These are phyloP conservation scores for Antheraea assamensis DNA, from an alignment of 2,888 invertebrate genomes.

Conservation along the genomic window DNA sequence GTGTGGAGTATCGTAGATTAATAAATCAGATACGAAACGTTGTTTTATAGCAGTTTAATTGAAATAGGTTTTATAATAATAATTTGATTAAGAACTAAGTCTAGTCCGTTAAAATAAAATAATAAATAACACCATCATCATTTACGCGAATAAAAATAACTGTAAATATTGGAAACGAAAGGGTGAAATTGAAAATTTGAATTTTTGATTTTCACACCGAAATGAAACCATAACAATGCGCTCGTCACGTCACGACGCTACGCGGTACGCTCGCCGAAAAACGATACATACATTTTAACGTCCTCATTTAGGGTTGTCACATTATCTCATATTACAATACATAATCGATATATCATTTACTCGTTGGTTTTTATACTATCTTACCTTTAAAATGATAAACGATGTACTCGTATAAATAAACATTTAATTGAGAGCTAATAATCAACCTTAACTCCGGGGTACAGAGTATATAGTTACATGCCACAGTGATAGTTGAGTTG, in stretches of 20 bases:
- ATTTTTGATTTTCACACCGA: background rate
- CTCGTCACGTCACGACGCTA: background rate
- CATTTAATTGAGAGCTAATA: too few relatives aligned
- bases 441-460: too few relatives aligned
- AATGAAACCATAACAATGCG: background rate
- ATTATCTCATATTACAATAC: background rate
- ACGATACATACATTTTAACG: background rate
- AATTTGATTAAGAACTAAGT: too few relatives aligned
- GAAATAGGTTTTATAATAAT: too few relatives aligned
- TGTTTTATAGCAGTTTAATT: too few relatives aligned
- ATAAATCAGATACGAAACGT: too few relatives aligned
- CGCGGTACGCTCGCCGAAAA: background rate
- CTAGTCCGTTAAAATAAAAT: too few relatives aligned
- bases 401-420: too few relatives aligned
- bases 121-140: background rate
- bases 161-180: background rate
- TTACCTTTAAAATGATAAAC: too few relatives aligned
- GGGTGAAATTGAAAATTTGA: constrained; percentile 7
- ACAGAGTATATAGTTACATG: too few relatives aligned
- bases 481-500: too few relatives aligned
- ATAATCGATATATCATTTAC: background rate
- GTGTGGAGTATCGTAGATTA: background rate
- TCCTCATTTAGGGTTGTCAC: background rate
- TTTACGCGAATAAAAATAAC: background rate
- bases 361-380: too few relatives aligned